phyloP scores from a whole-genome alignment of 2,113 vertebrate species.

The Limnothrissa miodon region DNA sequence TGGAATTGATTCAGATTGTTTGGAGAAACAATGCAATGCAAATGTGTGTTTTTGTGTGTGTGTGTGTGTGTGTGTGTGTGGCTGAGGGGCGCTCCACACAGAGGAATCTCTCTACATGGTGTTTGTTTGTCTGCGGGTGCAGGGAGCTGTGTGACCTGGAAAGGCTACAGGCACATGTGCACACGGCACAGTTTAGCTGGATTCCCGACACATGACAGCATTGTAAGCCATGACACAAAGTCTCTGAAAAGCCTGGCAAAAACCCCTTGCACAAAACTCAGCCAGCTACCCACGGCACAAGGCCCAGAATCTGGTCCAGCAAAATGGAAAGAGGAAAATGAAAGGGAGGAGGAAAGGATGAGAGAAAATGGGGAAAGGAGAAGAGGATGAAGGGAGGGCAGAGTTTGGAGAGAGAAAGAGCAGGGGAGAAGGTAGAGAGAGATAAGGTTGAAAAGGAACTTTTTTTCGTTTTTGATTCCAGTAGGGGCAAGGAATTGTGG shows the following conservation, averaged over 20 bases:
- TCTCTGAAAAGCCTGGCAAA: constrained; percentile 15
- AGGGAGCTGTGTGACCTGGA: constrained; percentile 17
- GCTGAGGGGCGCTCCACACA: background rate
- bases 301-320: constrained; percentile 7
- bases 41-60: background rate
- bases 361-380: background rate
- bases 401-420: background rate
- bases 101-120: background rate
- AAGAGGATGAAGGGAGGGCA: background rate
- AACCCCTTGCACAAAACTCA: constrained; percentile 18
- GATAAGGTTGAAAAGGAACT: background rate
- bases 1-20: background rate
- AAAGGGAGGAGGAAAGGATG: background rate
- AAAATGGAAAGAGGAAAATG: constrained; percentile 4
- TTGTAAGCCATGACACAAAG: constrained; percentile 44
- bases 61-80: background rate
- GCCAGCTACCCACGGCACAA: constrained; percentile 26
- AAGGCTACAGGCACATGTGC: constrained; percentile 8
- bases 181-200: constrained; percentile 29
- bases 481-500: constrained; percentile 31
- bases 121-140: background rate
- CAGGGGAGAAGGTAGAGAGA: background rate
- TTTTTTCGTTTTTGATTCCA: constrained; percentile 17
- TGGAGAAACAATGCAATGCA: background rate
- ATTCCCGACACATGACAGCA: constrained; percentile 24